These are phyloP conservation scores for Poeciliopsis turneri DNA, from an alignment of 2,797 vertebrate genomes.

Conservation along the genomic window DNA sequence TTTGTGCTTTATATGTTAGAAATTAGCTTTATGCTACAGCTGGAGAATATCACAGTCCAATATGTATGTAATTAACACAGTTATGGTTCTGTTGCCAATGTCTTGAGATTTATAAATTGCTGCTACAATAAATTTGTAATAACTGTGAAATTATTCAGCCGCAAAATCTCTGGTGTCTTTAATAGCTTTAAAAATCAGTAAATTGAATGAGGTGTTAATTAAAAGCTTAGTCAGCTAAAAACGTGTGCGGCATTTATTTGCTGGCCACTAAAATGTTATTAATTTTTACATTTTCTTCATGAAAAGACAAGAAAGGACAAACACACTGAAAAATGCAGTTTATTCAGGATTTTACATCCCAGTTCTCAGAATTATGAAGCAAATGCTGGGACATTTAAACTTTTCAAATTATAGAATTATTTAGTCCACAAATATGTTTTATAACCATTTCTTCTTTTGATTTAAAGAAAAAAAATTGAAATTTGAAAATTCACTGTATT, in stretches of 20 bases:
- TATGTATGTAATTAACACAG: slow-evolving; percentile 14
- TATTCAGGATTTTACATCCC: not conserved
- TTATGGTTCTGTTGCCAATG: slow-evolving; percentile 10
- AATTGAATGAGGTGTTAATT: slow-evolving; percentile 1
- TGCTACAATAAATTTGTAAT: slow-evolving; percentile 44
- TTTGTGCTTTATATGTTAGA: slow-evolving; percentile 53
- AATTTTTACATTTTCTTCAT: not conserved
- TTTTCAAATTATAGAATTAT: not conserved
- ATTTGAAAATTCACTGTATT: not conserved
- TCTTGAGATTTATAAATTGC: slow-evolving; percentile 29
- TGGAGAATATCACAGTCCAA: slow-evolving; percentile 10
- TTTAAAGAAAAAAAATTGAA: not conserved
- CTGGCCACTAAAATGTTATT: not conserved
- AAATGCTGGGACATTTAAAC: not conserved
- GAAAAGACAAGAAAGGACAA: not conserved
- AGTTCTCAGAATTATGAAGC: not conserved
- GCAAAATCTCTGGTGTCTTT: not conserved
- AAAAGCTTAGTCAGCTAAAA: not conserved
- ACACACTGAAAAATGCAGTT: not conserved
- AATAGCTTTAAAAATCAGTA: slow-evolving; percentile 12
- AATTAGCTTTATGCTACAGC: slow-evolving; percentile 10
- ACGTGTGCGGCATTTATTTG: not conserved
- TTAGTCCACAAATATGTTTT: not conserved
- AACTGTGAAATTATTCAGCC: slow-evolving; percentile 35
- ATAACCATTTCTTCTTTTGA: not conserved